Base-by-base conservation (phyloP, 2,797 vertebrate species). In the Lophotriccus pileatus region DNA sequence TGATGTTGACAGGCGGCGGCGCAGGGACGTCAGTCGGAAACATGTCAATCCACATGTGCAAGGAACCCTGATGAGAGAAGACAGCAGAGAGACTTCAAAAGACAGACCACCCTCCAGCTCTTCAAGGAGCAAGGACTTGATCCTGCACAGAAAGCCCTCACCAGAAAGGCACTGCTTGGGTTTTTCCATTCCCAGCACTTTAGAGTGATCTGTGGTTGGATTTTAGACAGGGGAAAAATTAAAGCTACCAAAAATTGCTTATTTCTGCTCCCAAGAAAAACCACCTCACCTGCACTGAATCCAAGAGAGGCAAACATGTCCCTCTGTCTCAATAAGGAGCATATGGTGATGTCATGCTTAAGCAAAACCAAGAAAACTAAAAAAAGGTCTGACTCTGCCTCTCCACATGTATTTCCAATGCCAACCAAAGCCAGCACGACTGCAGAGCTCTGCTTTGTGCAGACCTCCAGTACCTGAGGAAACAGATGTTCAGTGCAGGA, bases 1-100 rank as follows among this genome's bases (percentile, higher is more conserved):
- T 99, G 94, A 99, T 99, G 92, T 99, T 98, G 70, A 99, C 97
- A 10, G 99, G 97, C 0, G 98, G 98, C 0, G 99, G 99, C 14
- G 98, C 98, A 3, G 99, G 99, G 28, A 99, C 95, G 2, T 99
- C 99, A 0, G 97, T 98, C 19, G 99, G 99, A 96, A 99, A 99
- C 98, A 99, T 98, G 97, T 99, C 99, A 30, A 99, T 98, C 99
- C 99, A 99, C 99, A 99, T 99, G 79, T 99, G 99, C 94, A 99
- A 97, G 44, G 98, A 98, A 76, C 99, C 99, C 99, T 99, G 95
- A 55, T 39, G 13, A 78, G 77, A 93, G 25, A 94, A 67, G 37
- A 84, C 28, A 93, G 36, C 30, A 80, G 30, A 68, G 46, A 55
- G 2, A 62, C 30, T 70, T 85, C 85, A 93, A 47, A 34, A 70